Conservation (phyloP, 2,113 vertebrate species). For the Leucosticte australis region DNA sequence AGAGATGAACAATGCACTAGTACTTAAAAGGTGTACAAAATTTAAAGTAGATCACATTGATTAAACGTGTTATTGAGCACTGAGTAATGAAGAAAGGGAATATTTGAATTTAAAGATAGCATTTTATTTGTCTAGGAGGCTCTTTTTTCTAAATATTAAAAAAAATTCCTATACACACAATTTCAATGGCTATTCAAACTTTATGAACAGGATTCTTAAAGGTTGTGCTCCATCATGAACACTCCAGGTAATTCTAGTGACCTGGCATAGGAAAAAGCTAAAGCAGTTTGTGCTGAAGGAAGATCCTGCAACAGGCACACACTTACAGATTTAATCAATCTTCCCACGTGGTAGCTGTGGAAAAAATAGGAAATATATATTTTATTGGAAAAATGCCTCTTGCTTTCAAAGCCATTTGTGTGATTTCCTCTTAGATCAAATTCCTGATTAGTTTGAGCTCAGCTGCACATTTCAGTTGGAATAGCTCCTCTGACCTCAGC, state of each 20-base stretch:
- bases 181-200: background rate
- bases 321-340: background rate
- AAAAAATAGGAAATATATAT: background rate
- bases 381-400: background rate
- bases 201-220: background rate
- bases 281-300: background rate
- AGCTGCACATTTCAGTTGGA: background rate
- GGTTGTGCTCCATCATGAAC: background rate
- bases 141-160: background rate
- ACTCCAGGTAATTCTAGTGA: background rate
- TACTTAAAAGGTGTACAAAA: background rate
- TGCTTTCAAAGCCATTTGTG: background rate
- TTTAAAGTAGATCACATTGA: background rate
- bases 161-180: background rate
- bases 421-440: background rate
- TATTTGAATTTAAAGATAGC: background rate
- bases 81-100: background rate
- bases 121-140: background rate
- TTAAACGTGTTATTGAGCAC: background rate
- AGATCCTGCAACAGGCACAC: background rate
- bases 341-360: background rate
- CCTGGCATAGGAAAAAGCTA: background rate
- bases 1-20: background rate
- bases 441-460: background rate
- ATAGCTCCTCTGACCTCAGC: background rate